phyloP scores from a whole-genome alignment of 2,888 invertebrate genomes.

The Polydrusus pterygomalis region DNA sequence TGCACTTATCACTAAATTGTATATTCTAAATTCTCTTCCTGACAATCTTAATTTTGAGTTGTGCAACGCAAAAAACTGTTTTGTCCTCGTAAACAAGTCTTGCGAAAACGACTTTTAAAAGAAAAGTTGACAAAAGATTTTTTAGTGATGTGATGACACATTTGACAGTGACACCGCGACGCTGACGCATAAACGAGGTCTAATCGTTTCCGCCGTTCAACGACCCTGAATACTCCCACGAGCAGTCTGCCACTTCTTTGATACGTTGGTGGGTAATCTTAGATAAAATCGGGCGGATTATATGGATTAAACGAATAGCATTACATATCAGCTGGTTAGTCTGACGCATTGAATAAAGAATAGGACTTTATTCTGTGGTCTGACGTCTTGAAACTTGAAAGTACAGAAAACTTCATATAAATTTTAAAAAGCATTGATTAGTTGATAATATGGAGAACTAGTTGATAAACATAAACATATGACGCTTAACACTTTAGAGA shows the following conservation, averaged over 20 bases:
- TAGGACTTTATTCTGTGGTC: too few relatives aligned
- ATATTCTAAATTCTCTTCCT: neutral
- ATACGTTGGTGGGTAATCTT: slow-evolving; percentile 2
- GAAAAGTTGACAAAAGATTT: slow-evolving; percentile 39
- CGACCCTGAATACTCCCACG: slow-evolving; percentile 28
- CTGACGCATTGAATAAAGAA: too few relatives aligned
- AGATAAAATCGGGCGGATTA: neutral
- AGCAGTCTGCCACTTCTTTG: neutral
- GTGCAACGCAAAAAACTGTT: slow-evolving; percentile 20
- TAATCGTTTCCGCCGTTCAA: slow-evolving; percentile 31
- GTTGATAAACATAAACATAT: too few relatives aligned
- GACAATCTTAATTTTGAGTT: neutral
- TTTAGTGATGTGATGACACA: slow-evolving; percentile 36
- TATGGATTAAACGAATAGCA: neutral
- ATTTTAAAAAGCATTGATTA: too few relatives aligned
- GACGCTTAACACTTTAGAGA: too few relatives aligned
- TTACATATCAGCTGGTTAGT: neutral
- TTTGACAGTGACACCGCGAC: slow-evolving; percentile 47
- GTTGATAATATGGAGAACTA: too few relatives aligned
- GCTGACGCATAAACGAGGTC: neutral
- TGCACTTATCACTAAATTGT: slow-evolving; percentile 13
- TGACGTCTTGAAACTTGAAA: too few relatives aligned
- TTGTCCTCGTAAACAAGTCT: slow-evolving; percentile 39
- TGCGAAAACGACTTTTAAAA: slow-evolving; percentile 27
- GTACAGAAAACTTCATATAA: neutral